Evolutionary conservation across 2,888 invertebrate species (phyloP), one percentile per base, ranked within the genome.

Genomic region (Aethes cnicana): DNA sequence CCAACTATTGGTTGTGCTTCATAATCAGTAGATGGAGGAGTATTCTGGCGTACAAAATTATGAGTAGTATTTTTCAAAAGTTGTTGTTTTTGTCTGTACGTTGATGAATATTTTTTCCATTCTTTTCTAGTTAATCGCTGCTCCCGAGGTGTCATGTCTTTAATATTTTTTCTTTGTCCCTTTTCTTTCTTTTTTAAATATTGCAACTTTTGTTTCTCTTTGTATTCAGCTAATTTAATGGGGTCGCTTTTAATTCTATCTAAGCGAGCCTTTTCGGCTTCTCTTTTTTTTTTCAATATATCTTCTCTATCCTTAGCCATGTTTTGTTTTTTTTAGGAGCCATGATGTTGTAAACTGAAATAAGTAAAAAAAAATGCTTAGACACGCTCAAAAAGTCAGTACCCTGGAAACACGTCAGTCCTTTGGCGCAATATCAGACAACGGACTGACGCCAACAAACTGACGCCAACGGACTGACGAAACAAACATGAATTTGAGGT

Each of bases 391-490:
- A 55, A 55, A 42, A 21, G 20, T 50, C 54, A 53, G 53, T 56
- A 55, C 53, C 33, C 25, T 50, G 52, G 48, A 55, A 49, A 49
- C 47, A 54, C 54, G 48, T 55, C 57, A 53, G 59, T 56, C 52
- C 56, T 50, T 14, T 55, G 54, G 53, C 43, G 48, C 49, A 47
- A 50, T 62, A 58, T 23, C 56, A 17, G 58, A 54, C 61, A 63
- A 59, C 39, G 58, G 54, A 58, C 58, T 60, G 57, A 63, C 55
- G n/a, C 53, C 54, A 58, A 56, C 16, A 57, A 47, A 57, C 56
- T 59, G 54, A 62, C 44, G n/a, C 53, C 54, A 58, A 56, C 16
- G 58, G 50, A 57, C 56, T 59, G 54, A 62, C 44, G 56, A 61
- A 56, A 50, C 20, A 36, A 36, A 50, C 57, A 57, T 56, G 30